A percentile compares a stretch with the other conserved stretches of the same genome.
These are phyloP conservation scores for Conistra vaccinii DNA, from an alignment of 2,888 invertebrate species.

Conservation along the genomic window DNA sequence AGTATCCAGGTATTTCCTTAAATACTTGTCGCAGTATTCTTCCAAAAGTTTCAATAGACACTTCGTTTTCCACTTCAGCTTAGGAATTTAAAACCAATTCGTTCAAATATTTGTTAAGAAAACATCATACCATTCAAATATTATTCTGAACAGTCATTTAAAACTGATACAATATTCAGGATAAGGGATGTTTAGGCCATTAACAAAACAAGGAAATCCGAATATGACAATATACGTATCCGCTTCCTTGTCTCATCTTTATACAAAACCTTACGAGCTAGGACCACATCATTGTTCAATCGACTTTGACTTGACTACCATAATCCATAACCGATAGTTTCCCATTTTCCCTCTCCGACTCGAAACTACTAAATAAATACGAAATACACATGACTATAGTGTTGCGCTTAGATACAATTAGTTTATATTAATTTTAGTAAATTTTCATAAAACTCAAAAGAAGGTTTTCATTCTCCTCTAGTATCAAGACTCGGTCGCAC, in stretches of 20 bases:
- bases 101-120: conserved; percentile 7
- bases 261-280: conserved; percentile 28
- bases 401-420: conserved; percentile 1
- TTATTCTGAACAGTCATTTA: conserved; percentile 14
- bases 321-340: not conserved
- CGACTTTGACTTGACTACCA: not conserved
- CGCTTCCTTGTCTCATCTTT: conserved; percentile 52
- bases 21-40: not conserved
- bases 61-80: not conserved
- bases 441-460: not conserved
- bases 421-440: not conserved
- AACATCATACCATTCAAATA: not conserved
- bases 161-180: conserved; percentile 51
- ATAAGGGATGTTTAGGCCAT: conserved; percentile 60
- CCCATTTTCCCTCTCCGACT: not conserved
- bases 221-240: conserved; percentile 54
- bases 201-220: conserved; percentile 63
- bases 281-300: conserved; percentile 20
- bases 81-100: not conserved
- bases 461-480: not conserved
- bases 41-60: not conserved
- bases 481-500: not conserved
- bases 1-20: not conserved
- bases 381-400: too few species aligned
- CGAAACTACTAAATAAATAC: not conserved